phyloP scores from a whole-genome alignment of 2,113 vertebrate species.

The Entelurus aequoreus region DNA sequence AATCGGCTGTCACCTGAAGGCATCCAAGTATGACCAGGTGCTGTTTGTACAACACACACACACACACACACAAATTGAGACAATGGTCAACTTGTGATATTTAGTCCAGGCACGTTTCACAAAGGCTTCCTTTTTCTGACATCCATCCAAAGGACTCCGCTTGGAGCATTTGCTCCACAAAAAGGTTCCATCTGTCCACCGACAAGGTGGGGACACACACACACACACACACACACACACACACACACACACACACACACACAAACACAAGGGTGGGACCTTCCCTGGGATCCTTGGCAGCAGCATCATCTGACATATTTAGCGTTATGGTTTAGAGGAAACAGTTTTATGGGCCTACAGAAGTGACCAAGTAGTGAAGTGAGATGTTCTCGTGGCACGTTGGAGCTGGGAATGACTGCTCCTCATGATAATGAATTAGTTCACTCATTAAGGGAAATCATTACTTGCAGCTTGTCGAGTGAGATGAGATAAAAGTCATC shows the following conservation, averaged over 20 bases:
- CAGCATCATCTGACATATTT: not conserved
- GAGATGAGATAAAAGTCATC: not conserved
- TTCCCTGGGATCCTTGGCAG: not conserved
- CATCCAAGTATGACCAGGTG: conserved; percentile 78
- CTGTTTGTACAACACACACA: conserved; percentile 3
- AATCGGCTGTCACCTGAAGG: conserved; percentile 61
- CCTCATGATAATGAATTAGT: too few species aligned
- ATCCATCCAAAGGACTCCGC: conserved; percentile 42
- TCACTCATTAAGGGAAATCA: too few species aligned
- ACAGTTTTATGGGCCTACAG: too few species aligned
- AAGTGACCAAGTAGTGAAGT: not conserved
- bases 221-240: conserved; percentile 12
- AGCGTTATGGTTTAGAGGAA: too few species aligned
- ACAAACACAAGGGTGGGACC: not conserved
- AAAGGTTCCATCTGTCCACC: conserved; percentile 62
- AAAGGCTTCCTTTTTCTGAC: conserved; percentile 49
- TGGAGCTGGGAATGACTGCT: too few species aligned
- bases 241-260: too few species aligned
- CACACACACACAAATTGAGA: conserved; percentile 21
- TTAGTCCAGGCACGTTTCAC: conserved; percentile 49
- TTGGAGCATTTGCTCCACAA: conserved; percentile 43
- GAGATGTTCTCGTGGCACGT: not conserved
- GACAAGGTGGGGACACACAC: conserved; percentile 53
- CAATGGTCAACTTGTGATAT: conserved; percentile 40
- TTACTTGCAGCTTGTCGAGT: too few species aligned